Conservation (phyloP, 2,888 invertebrate species). For the Tenthredo notha region DNA sequence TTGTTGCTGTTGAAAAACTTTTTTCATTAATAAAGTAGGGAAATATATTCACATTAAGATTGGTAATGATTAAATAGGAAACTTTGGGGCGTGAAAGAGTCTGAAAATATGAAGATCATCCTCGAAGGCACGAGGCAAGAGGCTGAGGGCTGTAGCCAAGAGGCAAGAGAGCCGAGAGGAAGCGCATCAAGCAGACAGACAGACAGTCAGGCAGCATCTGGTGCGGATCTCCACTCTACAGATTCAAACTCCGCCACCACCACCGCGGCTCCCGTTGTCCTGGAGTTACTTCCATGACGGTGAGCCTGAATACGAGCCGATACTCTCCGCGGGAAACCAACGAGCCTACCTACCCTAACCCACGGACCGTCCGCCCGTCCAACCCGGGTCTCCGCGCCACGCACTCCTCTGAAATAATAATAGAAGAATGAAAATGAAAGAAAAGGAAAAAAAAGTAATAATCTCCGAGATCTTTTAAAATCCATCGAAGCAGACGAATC, state of each 20-base stretch:
- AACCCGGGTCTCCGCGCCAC: constrained; percentile 46
- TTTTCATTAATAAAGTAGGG: too few relatives aligned
- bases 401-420: constrained; percentile 73
- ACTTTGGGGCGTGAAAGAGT: background rate
- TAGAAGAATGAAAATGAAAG: constrained; percentile 74
- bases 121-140: constrained; percentile 52
- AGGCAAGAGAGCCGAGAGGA: constrained; percentile 58
- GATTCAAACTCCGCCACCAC: constrained; percentile 61
- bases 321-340: constrained; percentile 77
- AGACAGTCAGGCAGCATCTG: constrained; percentile 66
- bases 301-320: constrained; percentile 78
- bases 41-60: background rate
- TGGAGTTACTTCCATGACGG: constrained; percentile 78
- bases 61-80: background rate
- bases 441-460: constrained; percentile 78
- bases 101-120: constrained; percentile 27
- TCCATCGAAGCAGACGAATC: constrained; percentile 78
- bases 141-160: constrained; percentile 48
- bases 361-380: constrained; percentile 62
- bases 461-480: constrained; percentile 79
- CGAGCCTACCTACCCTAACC: constrained; percentile 74
- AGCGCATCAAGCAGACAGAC: constrained; percentile 47
- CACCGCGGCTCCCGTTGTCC: constrained; percentile 75
- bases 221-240: constrained; percentile 60
- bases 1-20: background rate